These are phyloP conservation scores for Drosophila jambulina DNA, from an alignment of 1,140 invertebrate species.

Conservation along the genomic window DNA sequence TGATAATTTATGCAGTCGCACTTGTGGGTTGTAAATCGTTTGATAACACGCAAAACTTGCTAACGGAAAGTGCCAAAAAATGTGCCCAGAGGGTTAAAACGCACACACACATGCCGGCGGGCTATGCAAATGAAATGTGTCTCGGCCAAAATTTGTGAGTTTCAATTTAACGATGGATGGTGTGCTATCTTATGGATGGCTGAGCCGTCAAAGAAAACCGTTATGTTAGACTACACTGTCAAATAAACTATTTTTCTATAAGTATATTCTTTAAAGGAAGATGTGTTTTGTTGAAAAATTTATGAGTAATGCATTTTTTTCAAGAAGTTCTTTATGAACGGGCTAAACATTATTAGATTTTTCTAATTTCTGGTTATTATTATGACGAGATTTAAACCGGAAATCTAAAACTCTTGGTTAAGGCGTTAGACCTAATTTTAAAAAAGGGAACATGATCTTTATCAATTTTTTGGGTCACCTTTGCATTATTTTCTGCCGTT, in stretches of 20 bases:
- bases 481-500: not conserved
- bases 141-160: slow-evolving; percentile 31
- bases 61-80: slow-evolving; percentile 78
- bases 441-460: not conserved
- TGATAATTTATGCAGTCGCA: slow-evolving; percentile 82
- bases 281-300: not conserved
- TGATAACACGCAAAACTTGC: slow-evolving; percentile 78
- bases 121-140: slow-evolving; percentile 64
- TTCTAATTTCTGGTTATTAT: no score
- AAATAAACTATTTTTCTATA: not conserved
- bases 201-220: not conserved
- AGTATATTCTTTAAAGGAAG: not conserved
- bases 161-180: slow-evolving; percentile 14
- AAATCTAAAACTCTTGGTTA: not conserved
- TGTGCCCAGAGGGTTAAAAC: slow-evolving; percentile 27
- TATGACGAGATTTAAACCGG: not conserved
- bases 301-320: not conserved
- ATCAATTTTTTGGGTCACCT: slow-evolving; percentile 4
- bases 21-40: slow-evolving; percentile 80
- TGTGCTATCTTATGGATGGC: slow-evolving; percentile 13
- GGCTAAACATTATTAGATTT: not conserved
- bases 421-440: not conserved
- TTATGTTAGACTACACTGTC: not conserved
- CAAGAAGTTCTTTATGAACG: not conserved
- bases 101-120: slow-evolving; percentile 6